Conservation (phyloP, 2,888 invertebrate genomes). For the Amphipyra tragopoginis region DNA sequence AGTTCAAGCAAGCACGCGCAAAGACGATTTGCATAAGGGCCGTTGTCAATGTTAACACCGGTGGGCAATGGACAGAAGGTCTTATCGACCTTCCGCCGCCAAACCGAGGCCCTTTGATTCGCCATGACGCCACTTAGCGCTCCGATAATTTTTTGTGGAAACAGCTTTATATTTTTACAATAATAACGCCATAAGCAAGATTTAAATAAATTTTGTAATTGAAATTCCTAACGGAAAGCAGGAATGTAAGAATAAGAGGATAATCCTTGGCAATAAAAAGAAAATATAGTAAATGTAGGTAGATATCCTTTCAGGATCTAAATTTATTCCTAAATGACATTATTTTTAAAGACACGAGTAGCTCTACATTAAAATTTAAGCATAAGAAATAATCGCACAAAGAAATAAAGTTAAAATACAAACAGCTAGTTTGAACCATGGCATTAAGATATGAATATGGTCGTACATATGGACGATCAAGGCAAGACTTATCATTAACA, state of each 20-base stretch:
- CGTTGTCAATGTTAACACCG: conserved; percentile 79
- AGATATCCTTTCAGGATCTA: no score
- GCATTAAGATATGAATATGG: conserved; percentile 33
- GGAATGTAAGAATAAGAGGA: conserved; percentile 8
- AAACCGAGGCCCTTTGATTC: conserved; percentile 84
- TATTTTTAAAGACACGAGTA: no score
- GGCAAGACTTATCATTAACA: conserved; percentile 49
- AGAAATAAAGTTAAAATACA: conserved; percentile 11
- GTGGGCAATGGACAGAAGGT: conserved; percentile 82
- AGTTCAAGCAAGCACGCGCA: conserved; percentile 68
- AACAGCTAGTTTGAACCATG: conserved; percentile 12
- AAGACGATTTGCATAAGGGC: conserved; percentile 86
- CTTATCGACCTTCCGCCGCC: conserved; percentile 77
- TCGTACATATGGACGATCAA: conserved; percentile 42
- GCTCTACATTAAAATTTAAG: not conserved
- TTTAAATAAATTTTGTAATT: conserved; percentile 63
- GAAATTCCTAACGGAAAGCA: conserved; percentile 40
- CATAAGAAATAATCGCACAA: not conserved
- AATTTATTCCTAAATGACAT: no score
- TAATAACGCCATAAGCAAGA: conserved; percentile 22
- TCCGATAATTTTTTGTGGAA: conserved; percentile 65
- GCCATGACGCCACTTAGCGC: conserved; percentile 75
- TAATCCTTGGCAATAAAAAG: not conserved
- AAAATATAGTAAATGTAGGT: no score
- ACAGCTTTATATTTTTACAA: conserved; percentile 55